phyloP scores from a whole-genome alignment of 2,797 vertebrate species.

The Chaunax sp. region DNA sequence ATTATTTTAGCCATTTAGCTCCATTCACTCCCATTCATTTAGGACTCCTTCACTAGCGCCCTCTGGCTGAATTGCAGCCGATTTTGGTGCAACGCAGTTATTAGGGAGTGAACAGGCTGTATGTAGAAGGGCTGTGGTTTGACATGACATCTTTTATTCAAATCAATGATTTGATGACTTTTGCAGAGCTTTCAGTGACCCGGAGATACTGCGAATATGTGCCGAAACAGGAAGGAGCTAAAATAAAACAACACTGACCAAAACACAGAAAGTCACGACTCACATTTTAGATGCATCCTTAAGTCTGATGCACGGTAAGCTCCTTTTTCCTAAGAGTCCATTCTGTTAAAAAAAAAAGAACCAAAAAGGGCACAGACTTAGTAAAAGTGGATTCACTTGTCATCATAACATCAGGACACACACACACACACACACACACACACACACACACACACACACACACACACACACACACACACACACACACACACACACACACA shows the following conservation, averaged over 20 bases:
- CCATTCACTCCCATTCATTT: no score
- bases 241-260: background rate
- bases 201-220: background rate
- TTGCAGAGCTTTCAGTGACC: no score
- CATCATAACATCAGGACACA: conserved; percentile 57
- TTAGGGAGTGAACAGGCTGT: no score
- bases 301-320: conserved; percentile 19
- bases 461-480: conserved; percentile 48
- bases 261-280: conserved; percentile 34
- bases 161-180: no score
- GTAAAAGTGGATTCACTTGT: conserved; percentile 45
- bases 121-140: no score
- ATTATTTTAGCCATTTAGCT: no score
- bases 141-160: no score
- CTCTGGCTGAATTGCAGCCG: no score
- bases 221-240: background rate
- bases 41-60: no score
- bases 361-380: conserved; percentile 54
- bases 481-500: conserved; percentile 49
- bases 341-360: conserved; percentile 63
- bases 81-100: no score
- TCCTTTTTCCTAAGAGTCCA: conserved; percentile 60
- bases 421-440: conserved; percentile 50
- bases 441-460: conserved; percentile 49
- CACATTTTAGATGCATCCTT: conserved; percentile 64